Evolutionary conservation across 2,113 vertebrate species (phyloP).

Genomic region (Eupsittula cactorum): DNA sequence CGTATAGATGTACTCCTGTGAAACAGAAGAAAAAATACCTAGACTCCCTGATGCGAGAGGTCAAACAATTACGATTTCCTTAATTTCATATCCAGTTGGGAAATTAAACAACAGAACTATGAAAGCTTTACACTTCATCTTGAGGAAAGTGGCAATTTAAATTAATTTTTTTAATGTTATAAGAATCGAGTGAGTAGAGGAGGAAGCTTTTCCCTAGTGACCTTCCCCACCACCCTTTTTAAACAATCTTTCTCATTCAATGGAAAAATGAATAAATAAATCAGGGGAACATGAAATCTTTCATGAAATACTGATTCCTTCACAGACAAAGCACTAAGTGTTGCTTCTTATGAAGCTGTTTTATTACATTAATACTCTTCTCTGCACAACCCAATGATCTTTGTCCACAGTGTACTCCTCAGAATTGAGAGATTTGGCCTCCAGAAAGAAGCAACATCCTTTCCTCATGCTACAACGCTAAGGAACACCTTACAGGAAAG

Average conservation of each 20-base stretch:
- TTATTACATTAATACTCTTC: background rate
- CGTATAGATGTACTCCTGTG: conserved; percentile 57
- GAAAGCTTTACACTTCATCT: conserved; percentile 74
- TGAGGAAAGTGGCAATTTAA: conserved; percentile 78
- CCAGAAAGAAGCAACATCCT: background rate
- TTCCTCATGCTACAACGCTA: background rate
- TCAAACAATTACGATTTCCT: conserved; percentile 78
- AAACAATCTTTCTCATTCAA: conserved; percentile 38
- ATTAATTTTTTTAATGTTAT: conserved; percentile 78
- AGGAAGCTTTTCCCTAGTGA: conserved; percentile 16
- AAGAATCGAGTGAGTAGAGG: conserved; percentile 67
- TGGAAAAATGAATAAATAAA: conserved; percentile 50
- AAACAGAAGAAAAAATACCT: conserved; percentile 67
- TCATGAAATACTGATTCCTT: background rate
- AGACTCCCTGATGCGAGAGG: conserved; percentile 71
- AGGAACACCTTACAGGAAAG: background rate
- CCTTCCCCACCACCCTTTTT: conserved; percentile 36
- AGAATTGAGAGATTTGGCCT: background rate
- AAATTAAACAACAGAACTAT: conserved; percentile 78
- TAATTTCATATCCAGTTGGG: conserved; percentile 78
- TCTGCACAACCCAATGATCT: background rate
- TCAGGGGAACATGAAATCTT: background rate
- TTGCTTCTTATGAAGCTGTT: background rate
- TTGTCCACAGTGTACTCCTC: background rate
- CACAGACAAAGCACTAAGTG: background rate